Base-by-base conservation (phyloP, 2,888 invertebrate species). In the Hipparchia sbordonii region DNA sequence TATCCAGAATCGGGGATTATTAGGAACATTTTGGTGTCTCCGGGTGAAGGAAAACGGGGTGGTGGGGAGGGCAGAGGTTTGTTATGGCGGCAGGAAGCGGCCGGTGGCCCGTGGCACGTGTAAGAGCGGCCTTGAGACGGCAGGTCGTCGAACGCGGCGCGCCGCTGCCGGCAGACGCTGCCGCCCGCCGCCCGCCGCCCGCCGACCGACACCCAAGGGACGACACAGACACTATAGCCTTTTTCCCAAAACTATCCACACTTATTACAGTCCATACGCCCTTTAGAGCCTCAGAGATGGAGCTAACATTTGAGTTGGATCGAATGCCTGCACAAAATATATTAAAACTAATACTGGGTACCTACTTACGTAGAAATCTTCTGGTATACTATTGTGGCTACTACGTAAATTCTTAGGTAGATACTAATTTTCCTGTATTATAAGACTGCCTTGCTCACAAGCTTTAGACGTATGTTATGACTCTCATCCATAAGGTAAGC, bases 111-210 rank as follows among this genome's bases (percentile, higher is more conserved):
- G 86, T 87, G 89, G 90, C 90, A 90, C 92, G 92, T 90, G 92
- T 91, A 91, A 89, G 85, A 85, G 85, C 91, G 91, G 91, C 92
- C 92, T 92, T 92, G 92, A 91, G 91, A 91, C 92, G 86, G 85
- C 85, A 85, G 90, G 91, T 91, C 90, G 90, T 83, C 89, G 89
- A 87, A 85, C 90, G 90, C 89, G 86, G 73, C 88, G 87, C 88
- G 87, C 84, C 85, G 80, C 79, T 77, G 77, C 78, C 79, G 78
- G 77, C 75, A 84, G 85, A 84, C 85, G 86, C 87, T 84, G 72
- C 70, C 67, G 74, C 74, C 74, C 74, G 74, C 68, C 76, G 59
- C 72, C 54, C 74, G 76, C 69, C 79, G 76, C 76, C 77, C 70
- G 67, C 66, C 61, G 72, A 68, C 76, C 77, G 70, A 48, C 68